A percentile compares a stretch with the other conserved stretches of the same genome.
phyloP scores from a whole-genome alignment of 2,888 invertebrate genomes.

The Lacanobia wlatinum region DNA sequence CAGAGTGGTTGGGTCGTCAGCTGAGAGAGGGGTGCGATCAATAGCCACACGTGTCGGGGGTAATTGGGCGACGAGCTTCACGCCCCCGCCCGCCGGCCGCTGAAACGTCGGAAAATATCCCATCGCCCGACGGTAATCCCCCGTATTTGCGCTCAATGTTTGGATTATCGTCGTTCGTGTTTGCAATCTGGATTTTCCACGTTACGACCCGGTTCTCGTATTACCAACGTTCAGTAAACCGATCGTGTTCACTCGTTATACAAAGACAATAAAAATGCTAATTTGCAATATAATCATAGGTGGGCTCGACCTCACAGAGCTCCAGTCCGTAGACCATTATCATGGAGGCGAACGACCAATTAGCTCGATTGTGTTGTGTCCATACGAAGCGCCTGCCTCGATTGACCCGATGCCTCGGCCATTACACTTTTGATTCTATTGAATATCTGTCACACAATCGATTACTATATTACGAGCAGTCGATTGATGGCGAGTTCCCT shows the following conservation, averaged over 20 bases:
- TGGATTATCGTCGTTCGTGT: conserved; percentile 65
- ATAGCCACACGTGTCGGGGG: conserved; percentile 74
- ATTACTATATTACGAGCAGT: conserved; percentile 61
- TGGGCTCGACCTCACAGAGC: conserved; percentile 58
- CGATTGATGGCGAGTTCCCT: conserved; percentile 34
- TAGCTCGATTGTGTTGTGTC: conserved; percentile 75
- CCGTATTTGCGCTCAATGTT: conserved; percentile 61
- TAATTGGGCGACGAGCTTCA: conserved; percentile 68
- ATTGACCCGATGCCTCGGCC: conserved; percentile 76
- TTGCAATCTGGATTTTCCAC: conserved; percentile 62
- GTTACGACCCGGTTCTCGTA: conserved; percentile 31
- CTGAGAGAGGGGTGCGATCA: conserved; percentile 70
- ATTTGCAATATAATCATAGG: conserved; percentile 65
- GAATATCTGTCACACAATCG: conserved; percentile 65
- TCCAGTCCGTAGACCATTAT: conserved; percentile 65
- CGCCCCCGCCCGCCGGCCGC: conserved; percentile 40
- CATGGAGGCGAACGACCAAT: conserved; percentile 74
- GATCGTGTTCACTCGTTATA: conserved; percentile 27
- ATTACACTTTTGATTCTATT: conserved; percentile 66
- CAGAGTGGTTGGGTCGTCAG: conserved; percentile 41
- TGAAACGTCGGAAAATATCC: conserved; percentile 59
- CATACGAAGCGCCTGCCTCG: conserved; percentile 71
- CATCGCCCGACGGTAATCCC: conserved; percentile 55
- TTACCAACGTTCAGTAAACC: conserved; percentile 18
- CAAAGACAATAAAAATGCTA: conserved; percentile 63